Evolutionary conservation across 2,113 vertebrate genomes (phyloP).

Genomic region (Saimiri boliviensis): DNA sequence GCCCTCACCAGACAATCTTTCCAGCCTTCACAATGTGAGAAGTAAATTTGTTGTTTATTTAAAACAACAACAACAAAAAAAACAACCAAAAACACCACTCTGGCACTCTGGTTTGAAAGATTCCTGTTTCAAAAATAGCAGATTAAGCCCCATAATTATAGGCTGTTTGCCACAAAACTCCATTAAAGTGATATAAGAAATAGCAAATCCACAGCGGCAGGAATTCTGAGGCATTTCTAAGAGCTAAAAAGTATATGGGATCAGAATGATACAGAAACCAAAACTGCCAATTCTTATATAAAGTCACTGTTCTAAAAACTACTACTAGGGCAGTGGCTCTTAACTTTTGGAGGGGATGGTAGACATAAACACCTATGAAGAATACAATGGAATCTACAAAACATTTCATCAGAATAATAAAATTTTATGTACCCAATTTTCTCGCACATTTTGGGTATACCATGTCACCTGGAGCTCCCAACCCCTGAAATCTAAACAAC

Average conservation of each 20-base stretch:
- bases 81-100: too few relatives aligned
- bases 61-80: background rate
- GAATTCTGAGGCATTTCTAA: conserved; percentile 1
- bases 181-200: conserved; percentile 11
- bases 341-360: background rate
- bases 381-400: background rate
- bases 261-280: background rate
- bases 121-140: background rate
- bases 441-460: background rate
- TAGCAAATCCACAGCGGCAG: background rate
- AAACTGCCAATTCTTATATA: background rate
- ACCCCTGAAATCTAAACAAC: background rate
- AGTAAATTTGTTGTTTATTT: background rate
- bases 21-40: background rate
- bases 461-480: background rate
- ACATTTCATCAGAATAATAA: background rate
- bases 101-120: background rate
- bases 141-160: background rate
- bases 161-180: background rate
- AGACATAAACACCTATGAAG: background rate
- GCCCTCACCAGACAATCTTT: background rate
- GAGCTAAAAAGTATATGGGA: background rate
- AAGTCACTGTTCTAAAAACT: background rate
- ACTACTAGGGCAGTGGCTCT: background rate
- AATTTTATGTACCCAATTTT: background rate